Evolutionary conservation across 1,140 invertebrate species (phyloP).

Genomic region (Nasonia giraulti): DNA sequence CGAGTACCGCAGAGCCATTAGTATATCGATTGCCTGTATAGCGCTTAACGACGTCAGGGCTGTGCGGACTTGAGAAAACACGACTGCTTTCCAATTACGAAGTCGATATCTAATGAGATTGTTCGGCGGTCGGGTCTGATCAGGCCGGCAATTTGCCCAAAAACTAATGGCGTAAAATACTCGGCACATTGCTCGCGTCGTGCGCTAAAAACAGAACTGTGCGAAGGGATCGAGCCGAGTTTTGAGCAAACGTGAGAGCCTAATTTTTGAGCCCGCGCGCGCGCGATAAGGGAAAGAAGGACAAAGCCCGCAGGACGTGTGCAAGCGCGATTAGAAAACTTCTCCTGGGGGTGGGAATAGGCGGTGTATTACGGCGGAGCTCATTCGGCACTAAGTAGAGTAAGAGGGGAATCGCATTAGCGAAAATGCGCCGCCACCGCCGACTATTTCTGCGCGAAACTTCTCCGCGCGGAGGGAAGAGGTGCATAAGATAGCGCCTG

Average conservation of each 20-base stretch:
- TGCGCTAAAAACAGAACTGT: too few relatives aligned
- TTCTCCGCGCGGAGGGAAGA: conserved; percentile 52
- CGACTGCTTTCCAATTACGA: conserved; percentile 11
- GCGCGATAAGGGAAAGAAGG: background rate
- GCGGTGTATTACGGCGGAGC: conserved; percentile 13
- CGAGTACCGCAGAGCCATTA: background rate
- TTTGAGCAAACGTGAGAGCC: background rate
- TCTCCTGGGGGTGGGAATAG: background rate
- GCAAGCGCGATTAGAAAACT: conserved; percentile 26
- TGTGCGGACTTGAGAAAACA: background rate
- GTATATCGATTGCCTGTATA: conserved; percentile 23
- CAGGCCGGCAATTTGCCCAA: background rate
- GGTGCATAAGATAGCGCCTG: background rate
- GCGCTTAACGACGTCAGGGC: conserved; percentile 22
- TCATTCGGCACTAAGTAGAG: conserved; percentile 35
- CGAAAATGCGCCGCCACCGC: conserved; percentile 18
- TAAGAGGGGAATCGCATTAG: conserved; percentile 32
- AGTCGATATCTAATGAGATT: background rate
- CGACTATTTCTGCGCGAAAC: conserved; percentile 48
- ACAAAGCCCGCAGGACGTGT: background rate
- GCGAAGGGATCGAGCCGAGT: background rate
- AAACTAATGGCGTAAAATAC: background rate
- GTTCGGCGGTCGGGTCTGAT: background rate
- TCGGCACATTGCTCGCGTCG: too few relatives aligned
- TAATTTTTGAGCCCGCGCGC: background rate